phyloP scores from a whole-genome alignment of 2,113 vertebrate genomes.

The Seriola dumerili region DNA sequence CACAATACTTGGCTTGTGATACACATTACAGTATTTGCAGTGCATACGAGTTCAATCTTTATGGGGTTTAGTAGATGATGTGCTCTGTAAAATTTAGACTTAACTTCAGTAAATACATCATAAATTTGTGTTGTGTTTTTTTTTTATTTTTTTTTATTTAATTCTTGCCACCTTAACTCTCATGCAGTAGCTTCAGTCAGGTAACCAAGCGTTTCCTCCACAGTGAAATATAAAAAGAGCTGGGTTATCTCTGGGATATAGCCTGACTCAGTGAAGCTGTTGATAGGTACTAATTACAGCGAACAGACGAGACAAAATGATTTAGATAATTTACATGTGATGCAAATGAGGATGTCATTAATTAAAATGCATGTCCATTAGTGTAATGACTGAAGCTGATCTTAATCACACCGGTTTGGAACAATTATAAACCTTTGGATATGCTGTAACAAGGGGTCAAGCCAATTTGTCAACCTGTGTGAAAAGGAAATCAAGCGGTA shows the following conservation, averaged over 20 bases:
- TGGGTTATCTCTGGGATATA: constrained; percentile 57
- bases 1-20: not conserved
- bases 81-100: not conserved
- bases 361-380: constrained; percentile 85
- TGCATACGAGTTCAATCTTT: not conserved
- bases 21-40: not conserved
- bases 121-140: not conserved
- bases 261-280: constrained; percentile 62
- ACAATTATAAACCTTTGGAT: constrained; percentile 75
- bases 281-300: constrained; percentile 76
- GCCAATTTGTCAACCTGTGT: constrained; percentile 61
- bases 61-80: not conserved
- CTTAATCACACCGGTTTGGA: constrained; percentile 75
- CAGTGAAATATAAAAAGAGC: constrained; percentile 15
- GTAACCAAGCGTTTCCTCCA: constrained; percentile 29
- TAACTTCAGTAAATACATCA: not conserved
- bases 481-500: constrained; percentile 40
- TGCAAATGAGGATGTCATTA: constrained; percentile 84
- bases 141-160: not conserved
- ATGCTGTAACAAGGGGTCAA: constrained; percentile 68
- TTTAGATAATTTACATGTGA: constrained; percentile 83
- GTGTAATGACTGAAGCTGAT: constrained; percentile 80
- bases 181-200: constrained; percentile 11
- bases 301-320: constrained; percentile 76
- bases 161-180: not conserved